Evolutionary conservation across 1,140 invertebrate species (phyloP), one percentile per base, ranked within the genome.

Genomic region (Scylla paramamosain): DNA sequence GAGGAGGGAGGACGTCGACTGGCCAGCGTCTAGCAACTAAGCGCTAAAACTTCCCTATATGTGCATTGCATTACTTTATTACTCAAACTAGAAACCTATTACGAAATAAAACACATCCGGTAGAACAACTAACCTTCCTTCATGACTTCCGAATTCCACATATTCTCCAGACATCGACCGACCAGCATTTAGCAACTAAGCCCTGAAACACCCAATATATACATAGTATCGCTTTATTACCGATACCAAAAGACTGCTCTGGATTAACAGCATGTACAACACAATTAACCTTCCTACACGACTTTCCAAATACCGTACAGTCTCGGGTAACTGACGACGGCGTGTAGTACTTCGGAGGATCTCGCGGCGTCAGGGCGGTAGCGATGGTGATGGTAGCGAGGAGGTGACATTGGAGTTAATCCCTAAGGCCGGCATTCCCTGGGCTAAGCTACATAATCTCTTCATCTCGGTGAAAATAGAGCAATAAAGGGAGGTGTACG

Each of bases 371-470:
- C 67, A n/a, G 67, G 67, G n/a, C 4, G 67, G 12, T 59, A n/a
- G 67, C 67, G 67, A 39, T 39, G 39, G 39, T 39, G 39, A 39
- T 39, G 39, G 39, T 39, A 39, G 67, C 67, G 20, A n/a, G 67
- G 67, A 0, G n/a, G 67, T n/a, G 6, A 6, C 6, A 39, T 39
- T 39, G 67, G 67, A 77, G 67, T 25, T 77, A 25, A 77, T 77
- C 67, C 67, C 67, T 3, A 7, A 7, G 6, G 25, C 67, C 25
- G 25, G 25, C n/a, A 25, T 77, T 77, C 67, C 25, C 67, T n/a
- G 25, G 67, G 67, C 67, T 77, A n/a, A 77, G 67, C 25, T 77
- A 77, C 67, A n/a, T 77, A n/a, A 77, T 77, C 67, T 77, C 67
- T 77, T 20, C 20, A 77, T 77, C 67, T 77, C 67, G 12, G 67